Conservation (phyloP, 2,113 vertebrate genomes). For the Tupaia chinensis region DNA sequence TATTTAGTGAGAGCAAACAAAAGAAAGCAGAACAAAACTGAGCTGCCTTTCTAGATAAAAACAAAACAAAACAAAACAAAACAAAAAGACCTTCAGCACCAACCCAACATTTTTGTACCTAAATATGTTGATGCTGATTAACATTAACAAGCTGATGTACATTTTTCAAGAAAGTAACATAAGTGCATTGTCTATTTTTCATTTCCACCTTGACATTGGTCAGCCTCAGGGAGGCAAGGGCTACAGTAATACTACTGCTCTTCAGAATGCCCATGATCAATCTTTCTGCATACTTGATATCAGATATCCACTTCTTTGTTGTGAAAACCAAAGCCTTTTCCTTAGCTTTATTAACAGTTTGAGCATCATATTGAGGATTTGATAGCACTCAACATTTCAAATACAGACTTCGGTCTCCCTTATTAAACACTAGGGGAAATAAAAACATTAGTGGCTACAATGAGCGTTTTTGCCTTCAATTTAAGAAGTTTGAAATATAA, state of each 20-base stretch:
- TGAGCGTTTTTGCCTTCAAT: not conserved
- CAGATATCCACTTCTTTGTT: slow-evolving; percentile 87
- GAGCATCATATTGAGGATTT: slow-evolving; percentile 85
- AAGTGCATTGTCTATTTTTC: not conserved
- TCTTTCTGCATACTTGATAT: slow-evolving; percentile 84
- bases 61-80: too few relatives aligned
- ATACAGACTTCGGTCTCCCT: slow-evolving; percentile 72
- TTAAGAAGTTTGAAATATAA: not conserved
- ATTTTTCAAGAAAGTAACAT: not conserved
- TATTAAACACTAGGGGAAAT: slow-evolving; percentile 62
- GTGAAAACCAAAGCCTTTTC: slow-evolving; percentile 88
- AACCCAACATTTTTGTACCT: not conserved
- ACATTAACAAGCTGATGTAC: not conserved
- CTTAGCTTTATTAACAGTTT: slow-evolving; percentile 86
- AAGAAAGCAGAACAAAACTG: not conserved
- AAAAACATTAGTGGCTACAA: not conserved
- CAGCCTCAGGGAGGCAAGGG: slow-evolving; percentile 78
- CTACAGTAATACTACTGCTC: slow-evolving; percentile 87
- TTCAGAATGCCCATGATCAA: slow-evolving; percentile 86
- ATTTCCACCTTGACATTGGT: slow-evolving; percentile 83
- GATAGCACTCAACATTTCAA: slow-evolving; percentile 84
- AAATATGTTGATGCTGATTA: slow-evolving; percentile 1
- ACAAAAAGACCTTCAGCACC: not conserved
- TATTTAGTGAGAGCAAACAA: not conserved
- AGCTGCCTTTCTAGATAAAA: not conserved